Evolutionary conservation across 2,113 vertebrate genomes (phyloP), one percentile per base, ranked within the genome.

Genomic region (Coracopsis vasa): DNA sequence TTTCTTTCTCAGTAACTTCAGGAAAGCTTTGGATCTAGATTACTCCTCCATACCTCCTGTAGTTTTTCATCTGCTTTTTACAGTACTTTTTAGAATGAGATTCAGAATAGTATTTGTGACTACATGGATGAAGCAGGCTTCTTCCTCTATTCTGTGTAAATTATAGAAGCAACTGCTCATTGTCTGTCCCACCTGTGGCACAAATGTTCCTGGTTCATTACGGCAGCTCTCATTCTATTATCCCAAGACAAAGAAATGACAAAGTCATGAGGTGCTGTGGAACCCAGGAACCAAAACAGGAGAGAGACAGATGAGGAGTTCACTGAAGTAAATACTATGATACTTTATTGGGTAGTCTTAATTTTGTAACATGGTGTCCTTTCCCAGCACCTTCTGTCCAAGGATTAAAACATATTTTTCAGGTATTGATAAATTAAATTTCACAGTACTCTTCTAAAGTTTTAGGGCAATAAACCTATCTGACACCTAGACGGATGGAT

Each of bases 391-490:
- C 45, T 86, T 58, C 75, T 23, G 3, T 3, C 56, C 12, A n/a
- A 86, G 91, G 86, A 78, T 92, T 83, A 81, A 84, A 95, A 21
- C 54, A 2, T 1, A 5, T 8, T 87, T 91, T 89, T 19, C 39
- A 71, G 82, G 21, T 73, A 51, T 79, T 79, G 71, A 92, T 91
- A 51, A 91, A 89, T 75, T 61, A 85, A 80, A 91, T 92, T 82
- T 83, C 85, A 58, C 16, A 21, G 60, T 69, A 8, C 27, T 70
- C 42, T 47, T 17, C 33, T 42, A 4, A 86, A 96, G 33, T 85
- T 82, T 80, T 10, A 66, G 50, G 54, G 88, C 88, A 82, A 39
- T 83, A 94, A 66, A 82, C 42, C 66, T 60, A 35, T 92, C 20
- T 96, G 90, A 56, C 69, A 92, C 29, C 42, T 16, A 6, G 88